Conservation (phyloP, 2,888 invertebrate genomes). For the Xanthostigma xanthostigma region DNA sequence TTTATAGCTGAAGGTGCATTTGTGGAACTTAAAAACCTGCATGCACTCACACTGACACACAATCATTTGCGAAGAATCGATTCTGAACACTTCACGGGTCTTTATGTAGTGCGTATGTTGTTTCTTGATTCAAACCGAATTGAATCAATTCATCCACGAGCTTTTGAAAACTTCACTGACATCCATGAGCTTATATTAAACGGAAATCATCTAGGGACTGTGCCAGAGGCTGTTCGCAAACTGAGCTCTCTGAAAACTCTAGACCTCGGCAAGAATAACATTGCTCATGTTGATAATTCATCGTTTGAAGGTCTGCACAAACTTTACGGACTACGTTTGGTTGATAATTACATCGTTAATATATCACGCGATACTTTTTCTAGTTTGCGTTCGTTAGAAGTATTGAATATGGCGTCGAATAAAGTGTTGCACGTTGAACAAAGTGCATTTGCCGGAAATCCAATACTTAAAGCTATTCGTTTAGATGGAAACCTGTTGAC, state of each 20-base stretch:
- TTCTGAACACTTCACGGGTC: slow-evolving; percentile 52
- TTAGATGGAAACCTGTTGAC: slow-evolving; percentile 65
- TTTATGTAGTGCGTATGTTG: slow-evolving; percentile 57
- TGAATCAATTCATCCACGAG: slow-evolving; percentile 47
- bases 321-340: slow-evolving; percentile 59
- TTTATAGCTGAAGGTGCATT: slow-evolving; percentile 60
- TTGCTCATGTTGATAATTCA: slow-evolving; percentile 52
- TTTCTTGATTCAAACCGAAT: slow-evolving; percentile 62
- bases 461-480: slow-evolving; percentile 57
- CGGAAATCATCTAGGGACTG: slow-evolving; percentile 52
- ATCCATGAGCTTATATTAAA: slow-evolving; percentile 63
- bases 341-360: slow-evolving; percentile 65
- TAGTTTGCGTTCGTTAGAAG: slow-evolving; percentile 54
- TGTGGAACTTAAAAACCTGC: slow-evolving; percentile 57
- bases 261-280: slow-evolving; percentile 69
- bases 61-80: slow-evolving; percentile 56
- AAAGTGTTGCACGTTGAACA: slow-evolving; percentile 62
- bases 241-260: slow-evolving; percentile 57
- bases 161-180: slow-evolving; percentile 64
- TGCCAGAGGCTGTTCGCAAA: slow-evolving; percentile 54
- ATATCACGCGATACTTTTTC: slow-evolving; percentile 60
- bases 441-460: slow-evolving; percentile 59
- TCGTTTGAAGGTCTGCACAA: slow-evolving; percentile 60
- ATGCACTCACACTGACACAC: slow-evolving; percentile 56
- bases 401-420: slow-evolving; percentile 68